These are phyloP conservation scores for Heterochromis multidens DNA, from an alignment of 2,113 vertebrate genomes.

Conservation along the genomic window DNA sequence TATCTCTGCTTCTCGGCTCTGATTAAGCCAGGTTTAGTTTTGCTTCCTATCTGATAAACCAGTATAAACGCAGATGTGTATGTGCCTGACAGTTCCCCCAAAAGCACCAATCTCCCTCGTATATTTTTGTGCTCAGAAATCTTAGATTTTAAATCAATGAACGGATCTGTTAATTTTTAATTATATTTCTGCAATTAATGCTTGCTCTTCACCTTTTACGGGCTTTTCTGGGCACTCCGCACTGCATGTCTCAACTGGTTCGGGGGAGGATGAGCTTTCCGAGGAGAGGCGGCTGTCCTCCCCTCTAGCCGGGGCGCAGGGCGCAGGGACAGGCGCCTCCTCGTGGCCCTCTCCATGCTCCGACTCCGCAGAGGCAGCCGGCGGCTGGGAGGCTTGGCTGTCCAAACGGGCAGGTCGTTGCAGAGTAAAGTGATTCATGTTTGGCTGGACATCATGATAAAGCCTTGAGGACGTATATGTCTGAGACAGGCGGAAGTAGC, in stretches of 20 bases:
- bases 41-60: neutral
- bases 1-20: slow-evolving; percentile 1
- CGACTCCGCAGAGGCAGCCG: slow-evolving; percentile 73
- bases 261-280: slow-evolving; percentile 89
- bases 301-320: slow-evolving; percentile 79
- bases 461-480: slow-evolving; percentile 88
- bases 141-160: neutral
- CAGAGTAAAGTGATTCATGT: slow-evolving; percentile 78
- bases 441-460: slow-evolving; percentile 80
- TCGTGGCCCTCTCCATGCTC: slow-evolving; percentile 81
- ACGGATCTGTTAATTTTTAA: neutral
- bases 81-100: neutral
- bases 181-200: neutral
- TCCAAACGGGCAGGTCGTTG: slow-evolving; percentile 84
- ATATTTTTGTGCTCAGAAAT: neutral
- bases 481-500: slow-evolving; percentile 98
- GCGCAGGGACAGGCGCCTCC: slow-evolving; percentile 79
- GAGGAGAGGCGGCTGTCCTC: slow-evolving; percentile 88
- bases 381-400: slow-evolving; percentile 74
- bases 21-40: slow-evolving; percentile 40
- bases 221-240: slow-evolving; percentile 84
- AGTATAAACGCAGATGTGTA: neutral
- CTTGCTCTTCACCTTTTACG: slow-evolving; percentile 83
- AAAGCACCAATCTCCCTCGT: neutral
- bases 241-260: slow-evolving; percentile 84